phyloP scores from a whole-genome alignment of 1,140 invertebrate species.

The Eciton burchellii region DNA sequence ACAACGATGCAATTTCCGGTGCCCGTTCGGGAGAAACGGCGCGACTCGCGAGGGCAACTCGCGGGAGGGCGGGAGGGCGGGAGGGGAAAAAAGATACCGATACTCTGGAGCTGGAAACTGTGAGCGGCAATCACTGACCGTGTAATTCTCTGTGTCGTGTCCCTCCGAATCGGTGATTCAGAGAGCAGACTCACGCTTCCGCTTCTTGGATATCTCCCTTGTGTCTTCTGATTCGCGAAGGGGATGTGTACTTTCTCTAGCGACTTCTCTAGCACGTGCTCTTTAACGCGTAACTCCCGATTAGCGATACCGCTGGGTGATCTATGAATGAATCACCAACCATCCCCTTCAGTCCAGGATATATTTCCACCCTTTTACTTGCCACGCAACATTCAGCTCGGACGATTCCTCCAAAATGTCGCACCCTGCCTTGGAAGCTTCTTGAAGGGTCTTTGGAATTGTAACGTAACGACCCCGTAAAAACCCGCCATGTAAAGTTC shows the following conservation, averaged over 20 bases:
- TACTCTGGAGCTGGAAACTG: slow-evolving; percentile 37
- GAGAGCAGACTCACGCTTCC: neutral
- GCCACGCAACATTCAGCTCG: too few relatives aligned
- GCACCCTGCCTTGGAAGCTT: too few relatives aligned
- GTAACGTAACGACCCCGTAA: too few relatives aligned
- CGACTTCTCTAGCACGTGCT: too few relatives aligned
- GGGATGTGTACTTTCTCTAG: neutral
- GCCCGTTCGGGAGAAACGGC: slow-evolving; percentile 4
- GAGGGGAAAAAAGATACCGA: slow-evolving; percentile 35
- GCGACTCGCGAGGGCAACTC: neutral
- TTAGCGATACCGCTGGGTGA: too few relatives aligned
- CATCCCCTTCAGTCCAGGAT: neutral
- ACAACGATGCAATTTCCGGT: slow-evolving; percentile 28
- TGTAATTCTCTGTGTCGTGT: slow-evolving; percentile 41
- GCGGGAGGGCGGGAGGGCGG: too few relatives aligned
- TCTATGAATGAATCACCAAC: too few relatives aligned
- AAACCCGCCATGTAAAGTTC: too few relatives aligned
- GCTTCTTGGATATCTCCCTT: too few relatives aligned
- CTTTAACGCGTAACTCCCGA: too few relatives aligned
- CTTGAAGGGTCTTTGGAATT: too few relatives aligned
- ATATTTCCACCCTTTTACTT: neutral
- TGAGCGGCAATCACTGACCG: slow-evolving; percentile 20
- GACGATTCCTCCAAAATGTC: too few relatives aligned
- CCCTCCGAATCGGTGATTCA: neutral
- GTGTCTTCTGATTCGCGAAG: neutral